These are phyloP conservation scores for Delia radicum DNA, from an alignment of 1,140 invertebrate genomes.

Conservation along the genomic window DNA sequence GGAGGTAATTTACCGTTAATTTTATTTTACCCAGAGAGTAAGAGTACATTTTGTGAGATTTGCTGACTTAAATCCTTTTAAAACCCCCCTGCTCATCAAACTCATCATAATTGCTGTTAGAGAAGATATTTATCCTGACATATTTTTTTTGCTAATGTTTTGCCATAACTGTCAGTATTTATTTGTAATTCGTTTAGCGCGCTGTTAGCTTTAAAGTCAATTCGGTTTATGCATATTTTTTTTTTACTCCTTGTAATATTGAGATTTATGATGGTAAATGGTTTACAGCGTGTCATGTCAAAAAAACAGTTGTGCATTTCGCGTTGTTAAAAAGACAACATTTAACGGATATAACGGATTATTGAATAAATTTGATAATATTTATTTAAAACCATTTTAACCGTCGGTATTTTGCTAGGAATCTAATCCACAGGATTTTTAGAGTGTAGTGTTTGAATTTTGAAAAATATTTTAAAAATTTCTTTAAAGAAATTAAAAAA, in stretches of 20 bases:
- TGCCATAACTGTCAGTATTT: slow-evolving; percentile 1
- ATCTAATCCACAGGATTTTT: no score
- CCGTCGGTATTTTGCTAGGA: neutral
- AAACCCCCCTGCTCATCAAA: neutral
- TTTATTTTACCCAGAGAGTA: neutral
- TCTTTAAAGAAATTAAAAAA: neutral
- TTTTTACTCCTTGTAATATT: neutral
- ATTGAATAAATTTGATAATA: neutral
- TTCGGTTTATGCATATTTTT: neutral
- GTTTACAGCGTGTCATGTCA: neutral
- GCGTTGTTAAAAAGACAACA: neutral
- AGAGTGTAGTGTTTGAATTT: neutral
- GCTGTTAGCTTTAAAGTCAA: slow-evolving; percentile 7
- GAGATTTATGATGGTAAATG: neutral
- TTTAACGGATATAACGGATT: neutral
- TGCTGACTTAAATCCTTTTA: neutral
- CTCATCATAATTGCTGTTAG: neutral
- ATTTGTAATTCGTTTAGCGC: slow-evolving; percentile 21
- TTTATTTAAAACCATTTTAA: neutral
- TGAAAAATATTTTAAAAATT: neutral
- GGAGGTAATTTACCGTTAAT: slow-evolving; percentile 10
- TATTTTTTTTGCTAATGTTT: neutral
- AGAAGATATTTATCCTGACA: neutral
- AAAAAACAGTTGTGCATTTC: neutral
- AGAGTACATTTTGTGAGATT: neutral